Conservation (phyloP, 35 echinoderm and acorn worm genomes). For the Patiria miniata region DNA sequence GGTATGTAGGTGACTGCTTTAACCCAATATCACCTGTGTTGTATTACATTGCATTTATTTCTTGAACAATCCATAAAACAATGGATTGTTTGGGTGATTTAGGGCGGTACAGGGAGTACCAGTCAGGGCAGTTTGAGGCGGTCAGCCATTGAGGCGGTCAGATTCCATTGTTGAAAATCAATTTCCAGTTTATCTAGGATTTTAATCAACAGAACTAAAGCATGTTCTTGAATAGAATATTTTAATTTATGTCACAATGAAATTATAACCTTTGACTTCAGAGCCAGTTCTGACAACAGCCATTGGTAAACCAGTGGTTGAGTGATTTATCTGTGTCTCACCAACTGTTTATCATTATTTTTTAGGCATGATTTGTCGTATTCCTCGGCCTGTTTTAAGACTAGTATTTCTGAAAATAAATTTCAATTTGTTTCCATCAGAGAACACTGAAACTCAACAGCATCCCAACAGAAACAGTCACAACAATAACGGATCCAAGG, state of each 20-base stretch:
- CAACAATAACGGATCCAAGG: conserved; percentile 1
- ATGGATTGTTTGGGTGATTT: too few species aligned
- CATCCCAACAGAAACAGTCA: background rate
- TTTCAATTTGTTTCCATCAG: background rate
- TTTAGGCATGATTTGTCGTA: background rate
- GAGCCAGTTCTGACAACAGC: background rate
- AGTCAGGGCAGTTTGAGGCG: too few species aligned
- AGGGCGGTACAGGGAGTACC: too few species aligned
- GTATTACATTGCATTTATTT: background rate
- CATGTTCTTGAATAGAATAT: too few species aligned
- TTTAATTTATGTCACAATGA: too few species aligned
- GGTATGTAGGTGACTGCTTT: background rate
- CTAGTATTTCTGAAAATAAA: background rate
- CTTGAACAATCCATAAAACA: too few species aligned
- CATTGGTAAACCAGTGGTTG: background rate
- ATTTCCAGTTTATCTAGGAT: too few species aligned
- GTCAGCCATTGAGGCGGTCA: too few species aligned
- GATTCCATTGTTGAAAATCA: too few species aligned
- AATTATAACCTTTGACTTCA: too few species aligned
- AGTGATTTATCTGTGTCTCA: background rate
- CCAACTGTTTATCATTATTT: too few species aligned
- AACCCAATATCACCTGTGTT: background rate
- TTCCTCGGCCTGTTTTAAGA: background rate
- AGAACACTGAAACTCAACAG: background rate
- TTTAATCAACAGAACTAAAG: too few species aligned